These are phyloP conservation scores for Syngnathus typhle DNA, from an alignment of 2,113 vertebrate species.

Conservation along the genomic window DNA sequence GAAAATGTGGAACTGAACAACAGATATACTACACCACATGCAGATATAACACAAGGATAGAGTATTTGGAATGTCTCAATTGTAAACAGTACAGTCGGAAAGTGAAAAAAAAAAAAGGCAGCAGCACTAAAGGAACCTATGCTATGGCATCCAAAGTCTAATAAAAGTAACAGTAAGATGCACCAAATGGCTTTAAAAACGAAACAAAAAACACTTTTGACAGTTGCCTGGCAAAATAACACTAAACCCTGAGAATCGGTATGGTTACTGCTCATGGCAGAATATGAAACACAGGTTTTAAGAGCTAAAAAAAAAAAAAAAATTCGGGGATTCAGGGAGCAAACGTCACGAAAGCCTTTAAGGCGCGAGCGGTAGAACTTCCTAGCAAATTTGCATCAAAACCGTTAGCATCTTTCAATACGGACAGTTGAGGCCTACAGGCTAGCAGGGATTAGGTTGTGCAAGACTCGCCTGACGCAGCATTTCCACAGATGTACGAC, in stretches of 20 bases:
- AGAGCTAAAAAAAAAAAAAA: no score
- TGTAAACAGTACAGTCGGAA: neutral
- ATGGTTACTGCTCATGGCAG: neutral
- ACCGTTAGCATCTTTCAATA: neutral
- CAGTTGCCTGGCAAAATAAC: neutral
- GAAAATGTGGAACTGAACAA: neutral
- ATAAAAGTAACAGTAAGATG: neutral
- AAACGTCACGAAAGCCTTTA: neutral
- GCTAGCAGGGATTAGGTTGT: neutral
- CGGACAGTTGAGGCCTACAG: neutral
- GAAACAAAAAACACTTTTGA: neutral
- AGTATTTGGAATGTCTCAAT: neutral
- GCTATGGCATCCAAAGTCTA: neutral
- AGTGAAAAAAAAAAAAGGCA: neutral
- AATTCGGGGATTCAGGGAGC: neutral
- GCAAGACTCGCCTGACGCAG: no score
- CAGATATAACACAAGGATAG: neutral
- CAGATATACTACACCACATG: neutral
- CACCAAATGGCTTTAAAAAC: neutral
- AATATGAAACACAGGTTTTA: neutral
- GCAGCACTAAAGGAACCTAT: neutral
- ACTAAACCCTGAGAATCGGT: neutral
- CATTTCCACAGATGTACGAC: no score
- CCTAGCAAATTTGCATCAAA: neutral
- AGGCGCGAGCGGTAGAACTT: neutral